Evolutionary conservation across 2,888 invertebrate genomes (phyloP).

Genomic region (Rhorus exstirpatorius): DNA sequence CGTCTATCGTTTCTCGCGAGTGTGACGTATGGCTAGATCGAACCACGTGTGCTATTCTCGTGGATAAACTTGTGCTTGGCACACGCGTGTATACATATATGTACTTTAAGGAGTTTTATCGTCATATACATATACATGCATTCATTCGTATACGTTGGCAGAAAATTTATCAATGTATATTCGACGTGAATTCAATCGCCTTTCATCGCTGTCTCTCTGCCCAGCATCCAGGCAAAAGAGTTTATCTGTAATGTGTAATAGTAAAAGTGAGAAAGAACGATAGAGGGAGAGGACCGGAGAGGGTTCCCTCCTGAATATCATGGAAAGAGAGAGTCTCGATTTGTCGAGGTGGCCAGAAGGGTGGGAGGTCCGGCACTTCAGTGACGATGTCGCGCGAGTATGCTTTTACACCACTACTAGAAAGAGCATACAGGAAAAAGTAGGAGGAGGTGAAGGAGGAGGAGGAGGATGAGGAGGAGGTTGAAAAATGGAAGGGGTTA

Average conservation of each 20-base stretch:
- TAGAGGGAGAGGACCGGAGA: constrained; percentile 20
- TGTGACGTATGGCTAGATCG: constrained; percentile 12
- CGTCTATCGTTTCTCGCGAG: constrained; percentile 29
- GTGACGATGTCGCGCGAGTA: constrained; percentile 57
- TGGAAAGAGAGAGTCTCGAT: constrained; percentile 77
- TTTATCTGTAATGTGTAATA: constrained; percentile 83
- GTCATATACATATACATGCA: constrained; percentile 4
- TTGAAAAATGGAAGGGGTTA: constrained; percentile 61
- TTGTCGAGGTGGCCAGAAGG: constrained; percentile 62
- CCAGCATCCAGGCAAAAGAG: constrained; percentile 77
- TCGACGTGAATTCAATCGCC: constrained; percentile 24
- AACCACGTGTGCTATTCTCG: constrained; percentile 43
- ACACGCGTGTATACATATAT: constrained; percentile 45
- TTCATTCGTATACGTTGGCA: too few relatives aligned
- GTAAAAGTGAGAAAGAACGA: constrained; percentile 71
- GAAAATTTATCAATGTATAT: too few relatives aligned
- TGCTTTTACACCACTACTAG: constrained; percentile 39
- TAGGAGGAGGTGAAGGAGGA: constrained; percentile 3
- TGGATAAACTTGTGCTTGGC: constrained; percentile 14
- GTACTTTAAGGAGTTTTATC: constrained; percentile 12
- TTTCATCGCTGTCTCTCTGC: constrained; percentile 9
- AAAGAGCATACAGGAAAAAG: constrained; percentile 46
- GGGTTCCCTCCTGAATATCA: constrained; percentile 62
- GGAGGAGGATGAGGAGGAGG: constrained; percentile 4
- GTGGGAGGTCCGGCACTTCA: constrained; percentile 71